Evolutionary conservation across 2,888 invertebrate species (phyloP), one percentile per base, ranked within the genome.

Genomic region (Ochlodes sylvanus): DNA sequence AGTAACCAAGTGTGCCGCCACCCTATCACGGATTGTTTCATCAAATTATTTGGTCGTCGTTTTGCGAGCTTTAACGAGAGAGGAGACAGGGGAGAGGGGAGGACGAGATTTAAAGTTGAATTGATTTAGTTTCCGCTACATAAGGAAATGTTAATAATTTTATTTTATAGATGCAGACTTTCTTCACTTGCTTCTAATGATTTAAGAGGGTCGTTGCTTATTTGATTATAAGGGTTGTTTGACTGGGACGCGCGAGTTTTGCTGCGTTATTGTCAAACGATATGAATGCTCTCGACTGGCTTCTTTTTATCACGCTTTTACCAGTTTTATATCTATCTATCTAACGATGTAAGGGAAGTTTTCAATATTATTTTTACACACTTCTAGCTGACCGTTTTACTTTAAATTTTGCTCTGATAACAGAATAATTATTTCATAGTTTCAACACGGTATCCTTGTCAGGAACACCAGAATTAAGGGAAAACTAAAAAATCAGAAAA

Each of bases 21-120:
- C 27, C 81, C 69, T 73, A 63, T 58, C 10, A 15, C 38, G 69
- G 77, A 80, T 81, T 83, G 82, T 82, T 83, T 81, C 80, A 82
- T 82, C 82, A 82, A 84, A 84, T 83, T 81, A 82, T 84, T 79
- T 78, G 78, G 78, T 79, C 78, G 77, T 81, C 78, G 79, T 77
- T 75, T 74, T 72, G 69, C 70, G 69, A 69, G 70, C 70, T 72
- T 75, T 75, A 73, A 73, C 74, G 71, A 76, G 72, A 68, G 27
- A 27, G 27, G 27, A 27, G 27, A 27, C 3, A 27, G 5, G 27
- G 27, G 27, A 63, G 64, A 15, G 60, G 69, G 58, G 69, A 60
- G 66, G 54, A 63, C 57, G 69, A 63, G 69, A 69, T 71, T 65
- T 62, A 65, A 68, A 64, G 68, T 44, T 44, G 67, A 61, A 67